These are phyloP conservation scores for Myotis lucifugus DNA, from an alignment of 2,113 vertebrate species.

Conservation along the genomic window DNA sequence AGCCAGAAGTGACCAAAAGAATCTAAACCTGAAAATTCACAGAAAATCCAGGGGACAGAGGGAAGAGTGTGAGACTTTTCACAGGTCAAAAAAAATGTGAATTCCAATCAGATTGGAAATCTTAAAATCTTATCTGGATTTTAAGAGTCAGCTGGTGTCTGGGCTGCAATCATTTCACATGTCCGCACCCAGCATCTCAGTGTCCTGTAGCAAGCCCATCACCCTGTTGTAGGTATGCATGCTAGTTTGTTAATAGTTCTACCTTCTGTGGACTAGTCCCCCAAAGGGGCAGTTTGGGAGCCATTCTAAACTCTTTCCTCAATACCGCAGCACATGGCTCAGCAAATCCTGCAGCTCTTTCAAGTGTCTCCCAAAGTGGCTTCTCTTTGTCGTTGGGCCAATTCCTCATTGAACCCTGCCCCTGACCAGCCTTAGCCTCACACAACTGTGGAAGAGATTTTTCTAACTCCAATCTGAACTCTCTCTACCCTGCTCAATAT, in stretches of 20 bases:
- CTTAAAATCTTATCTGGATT: not conserved
- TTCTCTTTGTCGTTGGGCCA: not conserved
- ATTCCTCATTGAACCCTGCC: not conserved
- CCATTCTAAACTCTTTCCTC: not conserved
- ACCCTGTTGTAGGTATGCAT: accelerated
- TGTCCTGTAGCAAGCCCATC: not conserved
- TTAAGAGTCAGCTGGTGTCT: not conserved
- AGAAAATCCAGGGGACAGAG: not conserved
- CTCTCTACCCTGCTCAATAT: not conserved
- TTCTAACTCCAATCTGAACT: not conserved
- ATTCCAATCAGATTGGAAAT: too few relatives aligned
- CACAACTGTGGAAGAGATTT: not conserved
- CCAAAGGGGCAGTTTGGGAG: not conserved
- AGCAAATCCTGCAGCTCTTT: not conserved
- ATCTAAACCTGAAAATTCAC: not conserved
- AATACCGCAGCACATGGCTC: not conserved
- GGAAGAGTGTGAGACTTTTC: not conserved
- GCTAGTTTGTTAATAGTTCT: not conserved
- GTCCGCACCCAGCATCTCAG: not conserved
- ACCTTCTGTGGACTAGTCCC: not conserved
- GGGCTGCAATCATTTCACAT: not conserved
- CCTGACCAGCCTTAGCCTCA: not conserved
- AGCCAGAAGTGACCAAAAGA: not conserved
- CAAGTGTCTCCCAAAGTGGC: not conserved
- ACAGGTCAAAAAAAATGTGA: not conserved